phyloP scores from a whole-genome alignment of 2,113 vertebrate species.

The Hippocampus mohnikei region DNA sequence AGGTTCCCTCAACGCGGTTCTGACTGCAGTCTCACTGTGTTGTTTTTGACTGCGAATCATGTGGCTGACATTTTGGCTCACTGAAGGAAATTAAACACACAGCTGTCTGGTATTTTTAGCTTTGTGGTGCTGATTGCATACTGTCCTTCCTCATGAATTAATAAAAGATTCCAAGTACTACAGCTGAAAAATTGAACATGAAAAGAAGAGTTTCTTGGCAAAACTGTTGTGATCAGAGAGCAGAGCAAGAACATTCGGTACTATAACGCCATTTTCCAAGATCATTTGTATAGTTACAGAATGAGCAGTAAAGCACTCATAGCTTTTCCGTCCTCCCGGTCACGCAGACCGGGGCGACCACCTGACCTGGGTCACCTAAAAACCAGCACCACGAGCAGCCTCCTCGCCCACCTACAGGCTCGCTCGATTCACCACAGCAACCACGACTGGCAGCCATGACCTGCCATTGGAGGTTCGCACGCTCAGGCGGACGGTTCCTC shows the following conservation, averaged over 20 bases:
- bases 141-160: background rate
- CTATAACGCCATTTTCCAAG: background rate
- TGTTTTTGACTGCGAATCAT: background rate
- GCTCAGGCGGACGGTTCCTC: no score
- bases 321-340: conserved; percentile 42
- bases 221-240: background rate
- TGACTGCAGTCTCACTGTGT: conserved; percentile 9
- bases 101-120: conserved; percentile 1
- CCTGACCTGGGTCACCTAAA: background rate
- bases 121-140: background rate
- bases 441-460: no score
- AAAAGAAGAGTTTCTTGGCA: background rate
- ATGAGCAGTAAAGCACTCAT: background rate
- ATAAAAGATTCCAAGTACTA: background rate
- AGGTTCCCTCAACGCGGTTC: background rate
- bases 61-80: conserved; percentile 10
- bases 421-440: no score
- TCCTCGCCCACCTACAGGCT: no score
- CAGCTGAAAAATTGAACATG: background rate
- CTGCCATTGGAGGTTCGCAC: no score
- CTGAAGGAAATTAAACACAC: conserved; percentile 9
- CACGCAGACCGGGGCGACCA: conserved; percentile 24
- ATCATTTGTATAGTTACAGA: conserved; percentile 3
- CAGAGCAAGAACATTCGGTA: background rate
- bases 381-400: background rate